Conservation (phyloP, 2,888 invertebrate genomes). For the Leistus spinibarbis region DNA sequence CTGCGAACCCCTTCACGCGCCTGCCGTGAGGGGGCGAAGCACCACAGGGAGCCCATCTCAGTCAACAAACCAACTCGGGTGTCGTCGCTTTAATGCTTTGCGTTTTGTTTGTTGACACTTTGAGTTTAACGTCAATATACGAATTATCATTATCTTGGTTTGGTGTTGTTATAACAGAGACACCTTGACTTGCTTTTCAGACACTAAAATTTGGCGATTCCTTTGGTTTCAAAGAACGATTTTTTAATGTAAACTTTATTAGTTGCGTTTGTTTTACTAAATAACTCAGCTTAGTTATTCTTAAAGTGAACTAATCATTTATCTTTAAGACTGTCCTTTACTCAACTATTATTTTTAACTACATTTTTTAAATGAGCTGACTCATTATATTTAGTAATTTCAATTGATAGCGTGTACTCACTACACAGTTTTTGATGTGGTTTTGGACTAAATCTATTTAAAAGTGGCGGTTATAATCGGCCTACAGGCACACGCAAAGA, state of each 20-base stretch:
- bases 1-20: slow-evolving; percentile 15
- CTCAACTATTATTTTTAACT: no score
- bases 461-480: background rate
- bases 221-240: no score
- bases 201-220: no score
- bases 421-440: background rate
- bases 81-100: slow-evolving; percentile 26
- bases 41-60: slow-evolving; percentile 14
- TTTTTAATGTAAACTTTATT: no score
- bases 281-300: no score
- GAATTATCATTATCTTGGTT: background rate
- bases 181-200: background rate
- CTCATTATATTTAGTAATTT: no score
- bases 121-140: slow-evolving; percentile 42
- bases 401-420: background rate
- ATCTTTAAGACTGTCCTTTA: no score
- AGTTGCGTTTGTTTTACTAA: no score
- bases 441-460: background rate
- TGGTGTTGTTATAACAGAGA: background rate
- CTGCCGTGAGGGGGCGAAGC: background rate
- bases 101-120: slow-evolving; percentile 52
- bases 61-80: slow-evolving; percentile 3
- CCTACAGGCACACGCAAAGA: background rate
- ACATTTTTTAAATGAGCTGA: no score
- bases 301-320: no score